These are phyloP conservation scores for Psophia crepitans DNA, from an alignment of 2,113 vertebrate species.

Conservation along the genomic window DNA sequence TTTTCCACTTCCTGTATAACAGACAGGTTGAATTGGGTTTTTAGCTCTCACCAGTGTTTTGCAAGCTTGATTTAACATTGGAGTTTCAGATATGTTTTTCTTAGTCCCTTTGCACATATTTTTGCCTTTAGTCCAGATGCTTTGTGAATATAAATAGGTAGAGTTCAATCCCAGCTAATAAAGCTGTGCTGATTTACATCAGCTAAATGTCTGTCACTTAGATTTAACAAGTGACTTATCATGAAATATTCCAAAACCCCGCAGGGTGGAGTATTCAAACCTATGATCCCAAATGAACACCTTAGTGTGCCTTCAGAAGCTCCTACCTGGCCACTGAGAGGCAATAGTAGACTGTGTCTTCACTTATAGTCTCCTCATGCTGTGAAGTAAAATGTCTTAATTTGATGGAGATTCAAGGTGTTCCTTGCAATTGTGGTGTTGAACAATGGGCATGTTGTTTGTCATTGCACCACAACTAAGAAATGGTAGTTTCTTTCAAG, in stretches of 20 bases:
- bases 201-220: not conserved
- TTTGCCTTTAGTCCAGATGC: not conserved
- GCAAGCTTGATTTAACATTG: not conserved
- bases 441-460: not conserved
- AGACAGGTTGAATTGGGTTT: accelerated
- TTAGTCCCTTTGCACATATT: not conserved
- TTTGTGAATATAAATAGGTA: not conserved
- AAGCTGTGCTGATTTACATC: not conserved
- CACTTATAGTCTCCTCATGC: not conserved
- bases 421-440: not conserved
- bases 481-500: not conserved
- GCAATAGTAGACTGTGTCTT: not conserved
- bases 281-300: not conserved
- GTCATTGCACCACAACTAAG: not conserved
- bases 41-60: not conserved
- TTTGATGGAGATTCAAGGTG: not conserved
- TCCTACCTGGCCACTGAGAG: not conserved
- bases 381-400: not conserved
- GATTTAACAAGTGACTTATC: not conserved
- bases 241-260: not conserved
- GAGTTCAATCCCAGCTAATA: not conserved
- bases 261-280: not conserved
- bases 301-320: not conserved
- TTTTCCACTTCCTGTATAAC: not conserved
- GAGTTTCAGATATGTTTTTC: not conserved